Conservation (phyloP, 2,888 invertebrate genomes). For the Rhamphomyia laevipes region DNA sequence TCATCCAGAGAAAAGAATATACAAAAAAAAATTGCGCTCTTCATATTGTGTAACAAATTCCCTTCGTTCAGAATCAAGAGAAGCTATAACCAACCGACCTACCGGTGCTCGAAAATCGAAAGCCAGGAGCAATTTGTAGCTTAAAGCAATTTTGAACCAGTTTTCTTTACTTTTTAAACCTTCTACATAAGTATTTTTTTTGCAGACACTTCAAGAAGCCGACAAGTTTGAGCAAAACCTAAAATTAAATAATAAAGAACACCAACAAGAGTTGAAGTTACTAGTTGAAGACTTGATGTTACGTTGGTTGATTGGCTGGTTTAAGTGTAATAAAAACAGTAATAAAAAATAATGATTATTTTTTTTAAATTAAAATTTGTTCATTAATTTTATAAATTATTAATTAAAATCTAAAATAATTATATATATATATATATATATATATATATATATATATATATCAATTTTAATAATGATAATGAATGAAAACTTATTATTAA, state of each 20-base stretch:
- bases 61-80: neutral
- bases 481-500: no score
- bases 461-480: no score
- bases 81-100: neutral
- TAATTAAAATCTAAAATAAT: no score
- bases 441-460: no score
- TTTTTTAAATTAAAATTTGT: no score
- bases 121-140: slow-evolving; percentile 4
- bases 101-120: slow-evolving; percentile 1
- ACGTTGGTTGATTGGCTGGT: no score
- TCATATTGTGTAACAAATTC: neutral
- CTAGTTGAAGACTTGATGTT: no score
- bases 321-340: no score
- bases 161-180: neutral
- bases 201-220: neutral
- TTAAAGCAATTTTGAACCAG: neutral
- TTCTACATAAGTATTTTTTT: neutral
- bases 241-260: neutral
- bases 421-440: no score
- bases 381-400: no score
- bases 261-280: no score
- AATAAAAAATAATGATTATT: no score
- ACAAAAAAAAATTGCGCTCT: slow-evolving; percentile 1
- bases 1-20: neutral
- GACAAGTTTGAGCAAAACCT: neutral